Evolutionary conservation across 2,797 vertebrate genomes (phyloP).

Genomic region (Spatula clypeata): DNA sequence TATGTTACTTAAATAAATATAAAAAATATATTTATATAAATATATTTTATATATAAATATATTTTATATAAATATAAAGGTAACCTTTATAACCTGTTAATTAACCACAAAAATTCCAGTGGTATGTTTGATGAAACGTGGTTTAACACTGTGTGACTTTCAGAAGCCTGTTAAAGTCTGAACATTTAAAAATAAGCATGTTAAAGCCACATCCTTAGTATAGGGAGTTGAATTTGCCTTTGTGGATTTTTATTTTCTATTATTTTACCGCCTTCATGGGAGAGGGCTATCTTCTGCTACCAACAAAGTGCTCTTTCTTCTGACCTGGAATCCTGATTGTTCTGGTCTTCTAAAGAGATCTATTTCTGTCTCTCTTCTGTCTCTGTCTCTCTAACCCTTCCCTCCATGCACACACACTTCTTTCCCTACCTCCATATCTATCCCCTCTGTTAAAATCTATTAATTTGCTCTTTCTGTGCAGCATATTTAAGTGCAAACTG

Average conservation of each 20-base stretch:
- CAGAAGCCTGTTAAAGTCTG: background rate
- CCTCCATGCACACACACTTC: fast-evolving
- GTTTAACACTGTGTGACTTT: background rate
- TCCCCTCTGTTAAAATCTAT: background rate
- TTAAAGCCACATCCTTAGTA: conserved; percentile 23
- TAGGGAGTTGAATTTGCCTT: background rate
- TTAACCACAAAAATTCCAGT: conserved; percentile 45
- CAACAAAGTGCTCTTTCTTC: background rate
- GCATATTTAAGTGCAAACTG: background rate
- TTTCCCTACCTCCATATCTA: background rate
- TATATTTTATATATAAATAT: too few relatives aligned
- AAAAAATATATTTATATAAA: too few relatives aligned
- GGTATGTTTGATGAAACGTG: background rate
- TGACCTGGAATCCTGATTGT: background rate
- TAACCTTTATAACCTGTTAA: background rate
- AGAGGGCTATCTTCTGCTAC: background rate
- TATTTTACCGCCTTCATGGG: background rate
- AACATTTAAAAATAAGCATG: conserved; percentile 38
- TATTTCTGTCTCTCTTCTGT: background rate
- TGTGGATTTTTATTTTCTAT: background rate
- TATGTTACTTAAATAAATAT: too few relatives aligned
- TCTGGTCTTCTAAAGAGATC: background rate
- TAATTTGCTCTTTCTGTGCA: background rate
- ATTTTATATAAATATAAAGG: too few relatives aligned
- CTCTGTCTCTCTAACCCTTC: fast-evolving